Evolutionary conservation across 2,888 invertebrate species (phyloP), one percentile per base, ranked within the genome.

Genomic region (Cyclophora punctaria): DNA sequence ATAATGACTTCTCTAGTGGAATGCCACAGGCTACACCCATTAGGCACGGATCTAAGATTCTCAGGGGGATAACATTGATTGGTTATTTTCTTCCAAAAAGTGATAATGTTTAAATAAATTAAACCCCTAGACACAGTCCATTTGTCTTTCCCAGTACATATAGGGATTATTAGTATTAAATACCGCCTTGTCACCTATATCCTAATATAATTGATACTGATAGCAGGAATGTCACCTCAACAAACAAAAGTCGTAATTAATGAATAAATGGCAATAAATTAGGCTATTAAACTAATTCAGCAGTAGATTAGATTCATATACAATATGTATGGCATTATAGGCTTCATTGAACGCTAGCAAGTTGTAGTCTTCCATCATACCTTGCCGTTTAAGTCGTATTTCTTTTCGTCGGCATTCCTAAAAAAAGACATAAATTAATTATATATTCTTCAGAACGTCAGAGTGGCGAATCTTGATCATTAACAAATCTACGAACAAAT

Each of bases 351-450:
- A 49, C 52, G 52, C 48, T 56, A 57, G 57, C 59, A 62, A 51
- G 33, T 41, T 40, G 48, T 51, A 46, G 51, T 57, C 60, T 63
- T 60, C 20, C 66, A 64, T 85, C 78, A 86, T 76, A 75, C 79
- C 66, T 84, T 87, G 52, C 73, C 72, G 62, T 85, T 78, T 67
- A 87, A 56, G 59, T 83, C 80, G 70, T 85, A 86, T 67, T 85
- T 86, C 76, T 87, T 88, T 70, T 83, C 80, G 47, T 79, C 75
- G 50, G 80, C 79, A 53, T 85, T 69, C 85, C 87, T 88, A 83
- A 73, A 83, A 83, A 59, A 56, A 66, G 57, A 66, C 53, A 58
- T 58, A 59, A 20, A 20, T 1, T 20, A 20, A 20, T 20, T 20
- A 20, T 20, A 20, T 20, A 20, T 20, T 20, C 20, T 20, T 20